phyloP scores from a whole-genome alignment of 2,888 invertebrate genomes.

The Furcula furcula region DNA sequence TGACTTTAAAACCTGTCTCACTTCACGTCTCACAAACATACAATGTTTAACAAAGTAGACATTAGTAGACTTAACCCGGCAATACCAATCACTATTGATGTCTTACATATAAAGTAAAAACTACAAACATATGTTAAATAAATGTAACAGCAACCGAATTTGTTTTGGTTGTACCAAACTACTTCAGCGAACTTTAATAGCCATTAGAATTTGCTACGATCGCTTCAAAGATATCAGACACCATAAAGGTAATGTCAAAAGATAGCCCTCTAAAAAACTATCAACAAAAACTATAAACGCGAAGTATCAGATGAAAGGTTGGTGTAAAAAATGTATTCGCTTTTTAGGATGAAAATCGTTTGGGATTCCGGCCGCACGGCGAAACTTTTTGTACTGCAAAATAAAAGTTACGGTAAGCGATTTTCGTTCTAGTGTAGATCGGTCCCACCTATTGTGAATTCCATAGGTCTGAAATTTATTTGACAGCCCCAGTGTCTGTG shows the following conservation, averaged over 20 bases:
- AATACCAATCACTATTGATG: conserved; percentile 10
- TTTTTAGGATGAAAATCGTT: conserved; percentile 57
- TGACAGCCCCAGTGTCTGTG: conserved; percentile 78
- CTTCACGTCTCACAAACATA: conserved; percentile 4
- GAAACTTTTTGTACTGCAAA: conserved; percentile 48
- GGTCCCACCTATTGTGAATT: conserved; percentile 79
- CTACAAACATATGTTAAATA: conserved; percentile 40
- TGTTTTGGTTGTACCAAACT: conserved; percentile 60
- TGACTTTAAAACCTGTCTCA: conserved; percentile 6
- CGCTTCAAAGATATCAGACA: conserved; percentile 61
- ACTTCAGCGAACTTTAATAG: conserved; percentile 59
- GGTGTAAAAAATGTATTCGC: conserved; percentile 58
- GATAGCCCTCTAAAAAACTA: conserved; percentile 72
- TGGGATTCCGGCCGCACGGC: conserved; percentile 35
- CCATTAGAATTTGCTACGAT: conserved; percentile 74
- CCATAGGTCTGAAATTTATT: conserved; percentile 79
- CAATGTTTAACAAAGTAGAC: conserved; percentile 12
- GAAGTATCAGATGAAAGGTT: conserved; percentile 68
- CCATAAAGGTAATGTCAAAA: conserved; percentile 72
- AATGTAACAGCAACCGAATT: conserved; percentile 53
- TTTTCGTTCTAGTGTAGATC: conserved; percentile 56
- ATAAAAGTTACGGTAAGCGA: conserved; percentile 54
- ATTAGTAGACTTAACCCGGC: conserved; percentile 5
- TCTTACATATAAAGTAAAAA: conserved; percentile 21
- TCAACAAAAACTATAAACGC: conserved; percentile 71